A percentile compares a stretch with the other conserved stretches of the same genome.
Conservation (phyloP, 2,888 invertebrate species). For the Epsilonema sp. region DNA sequence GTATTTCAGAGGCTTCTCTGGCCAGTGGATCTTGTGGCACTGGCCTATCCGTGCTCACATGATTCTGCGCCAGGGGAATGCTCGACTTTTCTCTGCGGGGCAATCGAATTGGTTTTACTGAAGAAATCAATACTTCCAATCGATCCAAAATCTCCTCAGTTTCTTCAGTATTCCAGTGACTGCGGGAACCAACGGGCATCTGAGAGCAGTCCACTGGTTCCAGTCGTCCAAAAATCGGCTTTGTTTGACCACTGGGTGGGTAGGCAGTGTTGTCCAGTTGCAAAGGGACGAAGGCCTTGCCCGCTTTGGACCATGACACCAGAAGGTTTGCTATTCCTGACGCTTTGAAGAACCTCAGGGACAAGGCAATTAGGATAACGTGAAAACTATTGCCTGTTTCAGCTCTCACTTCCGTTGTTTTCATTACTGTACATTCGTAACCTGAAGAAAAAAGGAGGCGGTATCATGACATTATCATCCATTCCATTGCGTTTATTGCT, state of each 20-base stretch:
- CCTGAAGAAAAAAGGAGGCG: too few relatives aligned
- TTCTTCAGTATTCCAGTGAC: neutral
- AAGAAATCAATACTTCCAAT: neutral
- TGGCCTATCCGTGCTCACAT: neutral
- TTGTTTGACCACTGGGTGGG: neutral
- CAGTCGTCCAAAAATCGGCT: neutral
- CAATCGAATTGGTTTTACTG: neutral
- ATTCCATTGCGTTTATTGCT: too few relatives aligned
- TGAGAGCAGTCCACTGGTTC: constrained; percentile 1
- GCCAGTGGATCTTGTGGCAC: constrained; percentile 2
- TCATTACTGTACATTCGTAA: too few relatives aligned
- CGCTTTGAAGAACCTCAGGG: too few relatives aligned
- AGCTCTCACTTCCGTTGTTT: too few relatives aligned
- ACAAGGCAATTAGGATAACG: too few relatives aligned
- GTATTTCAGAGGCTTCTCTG: constrained; percentile 4
- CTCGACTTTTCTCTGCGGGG: neutral
- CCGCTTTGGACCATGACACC: too few relatives aligned
- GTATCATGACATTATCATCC: too few relatives aligned
- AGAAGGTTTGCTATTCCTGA: too few relatives aligned
- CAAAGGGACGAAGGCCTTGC: neutral
- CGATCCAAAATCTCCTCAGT: neutral
- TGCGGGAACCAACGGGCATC: neutral
- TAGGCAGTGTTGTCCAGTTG: neutral
- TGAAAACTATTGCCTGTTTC: too few relatives aligned
- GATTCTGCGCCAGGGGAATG: neutral